Evolutionary conservation across 92 coral and sea anemone species (phyloP), one percentile per base, ranked within the genome.

Genomic region (Pocillopora meandrina): DNA sequence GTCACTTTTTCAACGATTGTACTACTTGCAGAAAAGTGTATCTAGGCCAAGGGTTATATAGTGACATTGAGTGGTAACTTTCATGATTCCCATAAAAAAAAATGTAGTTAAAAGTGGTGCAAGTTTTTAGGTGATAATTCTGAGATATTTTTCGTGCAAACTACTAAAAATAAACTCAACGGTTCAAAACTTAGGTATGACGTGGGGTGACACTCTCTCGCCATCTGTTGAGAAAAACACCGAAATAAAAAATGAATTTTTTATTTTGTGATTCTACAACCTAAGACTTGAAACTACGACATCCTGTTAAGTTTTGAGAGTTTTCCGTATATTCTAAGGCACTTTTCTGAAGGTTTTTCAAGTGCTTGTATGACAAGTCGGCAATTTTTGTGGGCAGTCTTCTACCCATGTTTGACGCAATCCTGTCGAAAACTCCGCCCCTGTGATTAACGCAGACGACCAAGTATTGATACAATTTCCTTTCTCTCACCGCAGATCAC

Each of bases 381-480:
- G 70, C 56, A 81, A 69, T 71, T 61, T 2, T 59, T 60, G 61
- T 52, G 77, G 69, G 20, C 47, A 10, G 31, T 49, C 55, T 3
- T 7, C 8, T 52, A 14, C 65, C 73, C 80, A 14, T 66, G 52
- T 63, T 15, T 83, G 80, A 73, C 80, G 65, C 63, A 83, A 17
- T 49, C 57, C 15, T 5, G 56, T 26, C 11, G 62, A 42, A 79
- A 85, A 92, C 95, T 78, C 95, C 92, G 87, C 95, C 95, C 86
- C 76, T 52, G 92, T 89, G 79, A 91, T 91, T 91, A 91, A 6
- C 72, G 85, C 64, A 89, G 87, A 81, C 71, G 60, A 68, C 71
- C 77, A 76, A 56, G 52, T 26, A 84, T 84, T 65, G 76, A 34
- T 20, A 9, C 61, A 33, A 84, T 84, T 84, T 84, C 88, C 88